A percentile compares a stretch with the other conserved stretches of the same genome.
Conservation (phyloP, 2,113 vertebrate genomes). For the Scomber colias region DNA sequence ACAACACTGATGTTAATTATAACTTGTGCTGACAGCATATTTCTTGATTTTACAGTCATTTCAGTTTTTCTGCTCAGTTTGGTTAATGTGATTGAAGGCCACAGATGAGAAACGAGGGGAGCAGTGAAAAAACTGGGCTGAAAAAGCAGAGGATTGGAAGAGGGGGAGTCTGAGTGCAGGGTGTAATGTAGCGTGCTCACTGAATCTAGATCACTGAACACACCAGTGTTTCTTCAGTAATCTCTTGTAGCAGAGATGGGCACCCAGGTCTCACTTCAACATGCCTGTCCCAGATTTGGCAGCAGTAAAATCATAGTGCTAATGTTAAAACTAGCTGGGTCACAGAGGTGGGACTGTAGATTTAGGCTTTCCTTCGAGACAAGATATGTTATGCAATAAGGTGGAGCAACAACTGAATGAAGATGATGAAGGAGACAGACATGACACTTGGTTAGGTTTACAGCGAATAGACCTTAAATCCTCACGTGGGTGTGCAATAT, state of each 20-base stretch:
- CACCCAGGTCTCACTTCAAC: constrained; percentile 41
- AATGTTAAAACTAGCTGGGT: constrained; percentile 17
- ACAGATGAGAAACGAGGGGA: constrained; percentile 27
- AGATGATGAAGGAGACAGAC: neutral
- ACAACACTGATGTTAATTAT: constrained; percentile 13
- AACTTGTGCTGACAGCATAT: constrained; percentile 31
- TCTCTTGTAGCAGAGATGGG: constrained; percentile 59
- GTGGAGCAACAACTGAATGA: neutral
- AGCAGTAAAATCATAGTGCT: constrained; percentile 1
- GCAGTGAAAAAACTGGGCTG: constrained; percentile 26
- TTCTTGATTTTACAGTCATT: constrained; percentile 30
- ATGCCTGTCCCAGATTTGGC: constrained; percentile 56
- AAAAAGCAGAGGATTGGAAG: constrained; percentile 53
- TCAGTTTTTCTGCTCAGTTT: constrained; percentile 50
- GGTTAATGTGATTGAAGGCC: constrained; percentile 38
- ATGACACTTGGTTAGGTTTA: neutral
- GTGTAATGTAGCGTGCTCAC: constrained; percentile 74
- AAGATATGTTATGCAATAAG: constrained; percentile 1
- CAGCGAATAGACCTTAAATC: neutral
- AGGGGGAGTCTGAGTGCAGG: constrained; percentile 39
- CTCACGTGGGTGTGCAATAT: neutral
- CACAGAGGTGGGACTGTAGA: constrained; percentile 1
- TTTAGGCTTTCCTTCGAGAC: constrained; percentile 7
- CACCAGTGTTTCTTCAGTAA: constrained; percentile 68
- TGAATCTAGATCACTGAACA: constrained; percentile 83